Conservation (phyloP, 1,140 invertebrate species). For the Trichomalopsis sarcophagae region DNA sequence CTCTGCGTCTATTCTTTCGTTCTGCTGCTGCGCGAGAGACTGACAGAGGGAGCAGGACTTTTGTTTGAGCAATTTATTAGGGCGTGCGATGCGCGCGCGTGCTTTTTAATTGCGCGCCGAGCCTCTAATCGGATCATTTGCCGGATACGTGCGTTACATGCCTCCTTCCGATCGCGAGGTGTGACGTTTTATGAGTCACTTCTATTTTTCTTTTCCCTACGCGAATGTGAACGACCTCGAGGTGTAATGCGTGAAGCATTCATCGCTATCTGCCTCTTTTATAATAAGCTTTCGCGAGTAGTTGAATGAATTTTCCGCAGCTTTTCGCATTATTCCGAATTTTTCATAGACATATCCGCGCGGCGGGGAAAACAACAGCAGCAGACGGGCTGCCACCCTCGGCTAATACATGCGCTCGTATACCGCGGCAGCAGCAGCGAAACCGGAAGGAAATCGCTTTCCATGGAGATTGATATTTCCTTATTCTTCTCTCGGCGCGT, state of each 20-base stretch:
- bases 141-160: neutral
- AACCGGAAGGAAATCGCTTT: constrained; percentile 39
- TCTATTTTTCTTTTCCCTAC: neutral
- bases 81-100: neutral
- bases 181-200: neutral
- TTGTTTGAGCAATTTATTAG: constrained; percentile 8
- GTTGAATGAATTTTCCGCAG: neutral
- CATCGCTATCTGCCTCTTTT: no score
- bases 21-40: neutral
- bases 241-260: neutral
- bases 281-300: neutral
- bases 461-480: constrained; percentile 42
- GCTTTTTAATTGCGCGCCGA: neutral
- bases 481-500: constrained; percentile 40
- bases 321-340: neutral
- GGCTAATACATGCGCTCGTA: neutral
- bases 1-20: constrained; percentile 25
- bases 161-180: neutral
- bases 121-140: constrained; percentile 10
- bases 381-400: neutral
- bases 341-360: neutral
- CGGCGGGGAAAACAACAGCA: neutral
- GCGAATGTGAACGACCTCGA: neutral
- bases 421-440: neutral
- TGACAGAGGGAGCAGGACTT: neutral